These are phyloP conservation scores for Macrotus californicus DNA, from an alignment of 2,113 vertebrate species.

Conservation along the genomic window DNA sequence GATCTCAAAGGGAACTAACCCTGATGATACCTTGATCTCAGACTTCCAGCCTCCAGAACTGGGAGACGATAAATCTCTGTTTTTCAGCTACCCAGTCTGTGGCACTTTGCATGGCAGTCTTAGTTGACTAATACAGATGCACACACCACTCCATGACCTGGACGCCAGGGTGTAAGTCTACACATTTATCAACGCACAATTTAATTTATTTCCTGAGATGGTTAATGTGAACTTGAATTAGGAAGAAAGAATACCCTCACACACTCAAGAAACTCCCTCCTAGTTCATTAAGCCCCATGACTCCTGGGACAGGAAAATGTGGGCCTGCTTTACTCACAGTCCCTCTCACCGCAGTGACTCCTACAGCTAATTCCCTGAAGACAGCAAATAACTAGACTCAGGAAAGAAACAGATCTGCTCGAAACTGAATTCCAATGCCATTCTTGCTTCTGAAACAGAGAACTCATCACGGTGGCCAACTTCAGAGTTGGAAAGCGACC, in stretches of 20 bases:
- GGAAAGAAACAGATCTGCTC: background rate
- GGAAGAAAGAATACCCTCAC: background rate
- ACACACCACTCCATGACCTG: accelerated
- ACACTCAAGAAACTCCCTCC: background rate
- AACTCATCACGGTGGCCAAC: background rate
- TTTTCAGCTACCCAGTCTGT: background rate
- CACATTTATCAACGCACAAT: background rate
- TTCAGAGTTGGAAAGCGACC: no score
- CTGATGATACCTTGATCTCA: background rate
- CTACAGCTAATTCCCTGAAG: background rate
- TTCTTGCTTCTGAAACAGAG: background rate
- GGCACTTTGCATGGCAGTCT: background rate
- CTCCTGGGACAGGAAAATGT: background rate
- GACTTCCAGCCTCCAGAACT: background rate
- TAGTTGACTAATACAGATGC: no score
- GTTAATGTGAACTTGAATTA: background rate
- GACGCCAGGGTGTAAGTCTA: background rate
- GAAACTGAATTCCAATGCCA: background rate
- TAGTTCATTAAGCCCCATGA: background rate
- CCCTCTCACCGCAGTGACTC: background rate
- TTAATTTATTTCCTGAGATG: background rate
- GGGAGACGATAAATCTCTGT: background rate
- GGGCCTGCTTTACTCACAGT: background rate
- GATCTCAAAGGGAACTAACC: background rate
- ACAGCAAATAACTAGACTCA: background rate